phyloP scores from a whole-genome alignment of 2,113 vertebrate species.

The Entosphenus tridentatus region DNA sequence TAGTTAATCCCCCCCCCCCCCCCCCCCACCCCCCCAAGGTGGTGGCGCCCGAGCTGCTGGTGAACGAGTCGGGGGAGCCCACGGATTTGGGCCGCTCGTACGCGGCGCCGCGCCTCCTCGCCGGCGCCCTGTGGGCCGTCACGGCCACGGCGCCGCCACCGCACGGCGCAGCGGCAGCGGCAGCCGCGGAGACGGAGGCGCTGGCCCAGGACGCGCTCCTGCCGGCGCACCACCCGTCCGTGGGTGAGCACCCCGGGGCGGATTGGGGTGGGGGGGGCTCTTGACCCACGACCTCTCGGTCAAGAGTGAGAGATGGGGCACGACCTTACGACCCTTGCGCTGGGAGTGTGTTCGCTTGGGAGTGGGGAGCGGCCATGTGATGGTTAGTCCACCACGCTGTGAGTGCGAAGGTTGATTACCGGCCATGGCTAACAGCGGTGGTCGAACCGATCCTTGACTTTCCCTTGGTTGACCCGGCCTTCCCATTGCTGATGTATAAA shows the following conservation, averaged over 20 bases:
- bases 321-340: too few species aligned
- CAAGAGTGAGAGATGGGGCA: too few species aligned
- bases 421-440: too few species aligned
- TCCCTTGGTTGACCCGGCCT: too few species aligned
- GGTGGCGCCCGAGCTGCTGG: slow-evolving; percentile 37
- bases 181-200: slow-evolving; percentile 33
- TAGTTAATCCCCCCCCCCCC: neutral
- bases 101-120: slow-evolving; percentile 38
- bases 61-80: slow-evolving; percentile 45
- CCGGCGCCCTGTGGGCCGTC: slow-evolving; percentile 45
- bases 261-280: fast-evolving
- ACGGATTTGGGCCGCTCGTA: slow-evolving; percentile 44
- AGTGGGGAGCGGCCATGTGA: too few species aligned
- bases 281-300: too few species aligned
- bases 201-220: slow-evolving; percentile 57
- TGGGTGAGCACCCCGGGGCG: slow-evolving; percentile 27
- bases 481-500: too few species aligned
- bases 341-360: too few species aligned
- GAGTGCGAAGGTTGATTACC: too few species aligned
- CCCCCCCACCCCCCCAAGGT: slow-evolving; percentile 21
- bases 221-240: slow-evolving; percentile 58
- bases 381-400: too few species aligned
- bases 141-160: slow-evolving; percentile 25
- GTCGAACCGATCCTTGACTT: too few species aligned
- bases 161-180: slow-evolving; percentile 30